Evolutionary conservation across 2,888 invertebrate species (phyloP).

Genomic region (Mythimna pallens): DNA sequence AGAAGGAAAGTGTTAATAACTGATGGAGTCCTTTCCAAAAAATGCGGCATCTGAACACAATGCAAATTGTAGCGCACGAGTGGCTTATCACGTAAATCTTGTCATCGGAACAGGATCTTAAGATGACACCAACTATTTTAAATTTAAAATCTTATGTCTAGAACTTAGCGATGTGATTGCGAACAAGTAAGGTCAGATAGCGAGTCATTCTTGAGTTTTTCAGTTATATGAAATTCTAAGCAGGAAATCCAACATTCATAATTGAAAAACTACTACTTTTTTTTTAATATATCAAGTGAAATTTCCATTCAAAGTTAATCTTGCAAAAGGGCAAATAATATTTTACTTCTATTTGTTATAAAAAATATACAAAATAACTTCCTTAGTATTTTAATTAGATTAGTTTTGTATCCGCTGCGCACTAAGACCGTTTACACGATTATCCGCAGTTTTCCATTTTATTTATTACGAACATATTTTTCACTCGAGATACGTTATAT

Average conservation of each 20-base stretch:
- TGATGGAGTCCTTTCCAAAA: too few relatives aligned
- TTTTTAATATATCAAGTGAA: not conserved
- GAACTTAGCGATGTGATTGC: not conserved
- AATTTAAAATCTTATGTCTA: constrained; percentile 10
- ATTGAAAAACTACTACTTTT: not conserved
- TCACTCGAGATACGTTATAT: not conserved
- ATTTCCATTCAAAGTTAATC: not conserved
- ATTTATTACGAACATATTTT: not conserved
- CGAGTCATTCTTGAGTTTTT: not conserved
- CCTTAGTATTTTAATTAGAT: not conserved
- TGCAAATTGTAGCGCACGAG: too few relatives aligned
- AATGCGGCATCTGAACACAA: too few relatives aligned
- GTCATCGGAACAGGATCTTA: too few relatives aligned
- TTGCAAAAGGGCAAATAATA: not conserved
- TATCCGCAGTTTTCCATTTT: not conserved
- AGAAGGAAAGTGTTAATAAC: too few relatives aligned
- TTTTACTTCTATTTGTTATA: not conserved
- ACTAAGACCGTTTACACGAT: not conserved
- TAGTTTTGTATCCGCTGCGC: not conserved
- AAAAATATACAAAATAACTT: not conserved
- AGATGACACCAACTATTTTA: not conserved
- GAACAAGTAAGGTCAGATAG: not conserved
- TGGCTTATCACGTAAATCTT: too few relatives aligned
- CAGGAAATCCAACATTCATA: not conserved
- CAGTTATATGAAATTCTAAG: constrained; percentile 7